Evolutionary conservation across 2,888 invertebrate species (phyloP).

Genomic region (Zygothrica quintamaculata): DNA sequence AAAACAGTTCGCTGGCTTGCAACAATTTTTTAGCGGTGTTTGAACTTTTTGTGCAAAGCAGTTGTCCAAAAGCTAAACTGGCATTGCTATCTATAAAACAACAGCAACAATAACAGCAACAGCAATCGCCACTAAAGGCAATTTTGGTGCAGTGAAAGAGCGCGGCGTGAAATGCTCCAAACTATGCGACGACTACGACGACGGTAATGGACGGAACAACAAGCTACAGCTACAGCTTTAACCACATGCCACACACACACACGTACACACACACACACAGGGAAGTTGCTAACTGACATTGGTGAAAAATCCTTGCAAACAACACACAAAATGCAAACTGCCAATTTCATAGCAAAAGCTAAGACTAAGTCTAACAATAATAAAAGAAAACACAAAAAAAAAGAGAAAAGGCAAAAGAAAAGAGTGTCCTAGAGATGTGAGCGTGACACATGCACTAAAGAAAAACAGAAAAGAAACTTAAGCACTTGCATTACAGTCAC

Average conservation of each 20-base stretch:
- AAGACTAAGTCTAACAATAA: constrained; percentile 3
- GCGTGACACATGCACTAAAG: not conserved
- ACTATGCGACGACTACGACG: constrained; percentile 45
- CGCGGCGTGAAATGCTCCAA: constrained; percentile 64
- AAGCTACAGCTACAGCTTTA: constrained; percentile 26
- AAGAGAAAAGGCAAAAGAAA: too few relatives aligned
- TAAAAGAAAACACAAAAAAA: too few relatives aligned
- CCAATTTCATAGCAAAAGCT: constrained; percentile 73
- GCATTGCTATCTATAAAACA: constrained; percentile 55
- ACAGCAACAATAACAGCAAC: constrained; percentile 29
- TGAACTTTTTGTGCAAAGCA: constrained; percentile 54
- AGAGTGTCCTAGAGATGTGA: not conserved
- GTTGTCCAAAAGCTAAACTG: constrained; percentile 31
- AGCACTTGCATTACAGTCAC: not conserved
- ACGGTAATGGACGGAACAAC: constrained; percentile 33
- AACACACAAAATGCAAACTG: constrained; percentile 71
- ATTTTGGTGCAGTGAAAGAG: constrained; percentile 56
- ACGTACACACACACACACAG: constrained; percentile 35
- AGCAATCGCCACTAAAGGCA: constrained; percentile 37
- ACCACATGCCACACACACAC: constrained; percentile 66
- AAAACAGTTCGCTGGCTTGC: constrained; percentile 6
- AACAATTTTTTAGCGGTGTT: constrained; percentile 44
- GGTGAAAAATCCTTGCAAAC: constrained; percentile 55
- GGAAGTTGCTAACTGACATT: constrained; percentile 50
- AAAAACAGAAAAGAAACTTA: not conserved